Evolutionary conservation across 2,888 invertebrate species (phyloP), one percentile per base, ranked within the genome.

Genomic region (Allolobophora icterica): DNA sequence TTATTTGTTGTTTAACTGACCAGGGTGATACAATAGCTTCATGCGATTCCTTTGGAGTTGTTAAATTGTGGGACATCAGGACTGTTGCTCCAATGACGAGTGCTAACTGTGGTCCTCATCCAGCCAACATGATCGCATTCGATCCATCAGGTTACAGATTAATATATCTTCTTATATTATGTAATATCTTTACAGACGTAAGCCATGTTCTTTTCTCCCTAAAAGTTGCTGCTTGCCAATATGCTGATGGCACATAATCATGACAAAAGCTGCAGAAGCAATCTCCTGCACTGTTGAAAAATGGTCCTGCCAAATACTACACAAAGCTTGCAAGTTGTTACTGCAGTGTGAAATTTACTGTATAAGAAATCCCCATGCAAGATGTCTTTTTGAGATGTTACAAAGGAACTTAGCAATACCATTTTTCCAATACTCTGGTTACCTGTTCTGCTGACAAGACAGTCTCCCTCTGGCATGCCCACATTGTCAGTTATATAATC

Each of bases 371-470:
- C 52, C 38, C 3, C 52, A 24, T 52, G 52, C 24, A 52, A 52
- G 24, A 52, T 52, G 52, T 21, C 52, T 24, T 21, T 52, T 52
- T 52, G 24, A 24, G 5, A 24, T 24, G 24, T 24, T 24, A 52
- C 52, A 52, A 52, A 52, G 1, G 24, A 52, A 52, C 21, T 52
- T 52, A 52, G 13, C 42, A 17, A 42, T 95, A 19, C 94, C 94
- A 5, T 95, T 93, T n/a, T 93, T 95, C 95, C 89, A 95, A 95
- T 93, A 95, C 94, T 30, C 93, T 95, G 13, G 92, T 95, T 83
- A 95, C 95, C 6, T 94, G 94, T 90, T 95, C 95, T 45, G 95
- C 95, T 84, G 95, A 95, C 92, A 95, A 95, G 92, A 95, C 95
- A 13, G 45, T 95, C 21, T 95, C 95, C 42, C 93, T 95, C 35